Conservation (phyloP, 2,797 vertebrate species). For the Danio albolineatus region DNA sequence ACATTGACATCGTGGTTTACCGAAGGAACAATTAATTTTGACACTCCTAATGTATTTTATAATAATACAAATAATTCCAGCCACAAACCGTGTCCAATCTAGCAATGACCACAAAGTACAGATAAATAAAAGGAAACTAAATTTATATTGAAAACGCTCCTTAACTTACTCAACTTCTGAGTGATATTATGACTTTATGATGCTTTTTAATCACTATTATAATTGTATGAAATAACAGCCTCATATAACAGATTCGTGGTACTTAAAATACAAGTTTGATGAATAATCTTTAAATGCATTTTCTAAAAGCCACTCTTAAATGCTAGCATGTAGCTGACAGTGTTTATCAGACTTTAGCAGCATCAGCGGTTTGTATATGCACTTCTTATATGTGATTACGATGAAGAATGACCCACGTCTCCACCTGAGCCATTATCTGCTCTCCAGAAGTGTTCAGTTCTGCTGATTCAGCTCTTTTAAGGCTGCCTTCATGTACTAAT, state of each 20-base stretch:
- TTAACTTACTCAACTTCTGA: no score
- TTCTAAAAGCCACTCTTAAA: not conserved
- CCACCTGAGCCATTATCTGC: conserved; percentile 12
- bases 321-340: no score
- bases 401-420: not conserved
- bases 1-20: no score
- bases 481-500: conserved; percentile 49
- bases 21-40: no score
- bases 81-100: no score
- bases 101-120: no score
- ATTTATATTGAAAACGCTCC: no score
- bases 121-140: no score
- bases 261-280: not conserved
- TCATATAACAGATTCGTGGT: not conserved
- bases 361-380: not conserved
- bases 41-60: no score
- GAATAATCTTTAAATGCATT: not conserved
- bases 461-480: conserved; percentile 70
- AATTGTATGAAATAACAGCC: no score
- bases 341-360: not conserved
- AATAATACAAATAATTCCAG: no score
- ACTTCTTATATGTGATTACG: not conserved
- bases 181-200: no score
- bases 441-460: not conserved
- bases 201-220: not conserved